A percentile compares a stretch with the other conserved stretches of the same genome.
Conservation (phyloP, 2,113 vertebrate genomes). For the Poecilia latipinna region DNA sequence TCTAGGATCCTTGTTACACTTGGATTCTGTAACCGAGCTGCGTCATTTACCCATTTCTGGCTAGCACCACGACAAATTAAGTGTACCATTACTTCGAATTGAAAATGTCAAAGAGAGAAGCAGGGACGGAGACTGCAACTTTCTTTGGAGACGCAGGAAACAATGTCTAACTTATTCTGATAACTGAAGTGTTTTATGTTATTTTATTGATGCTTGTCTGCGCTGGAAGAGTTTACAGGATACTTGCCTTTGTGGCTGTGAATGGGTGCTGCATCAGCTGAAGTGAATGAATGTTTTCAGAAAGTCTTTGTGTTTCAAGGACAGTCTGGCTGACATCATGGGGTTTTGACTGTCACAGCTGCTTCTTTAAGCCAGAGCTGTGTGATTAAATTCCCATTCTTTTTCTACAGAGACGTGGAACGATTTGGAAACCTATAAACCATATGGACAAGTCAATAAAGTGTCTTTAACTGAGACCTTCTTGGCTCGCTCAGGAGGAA, state of each 20-base stretch:
- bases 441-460: slow-evolving; percentile 68
- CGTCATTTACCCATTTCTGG: slow-evolving; percentile 45
- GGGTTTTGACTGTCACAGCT: slow-evolving; percentile 70
- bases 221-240: slow-evolving; percentile 33
- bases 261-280: slow-evolving; percentile 37
- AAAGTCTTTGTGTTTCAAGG: slow-evolving; percentile 74
- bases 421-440: slow-evolving; percentile 67
- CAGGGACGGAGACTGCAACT: slow-evolving; percentile 3
- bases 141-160: slow-evolving; percentile 13
- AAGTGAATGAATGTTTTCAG: slow-evolving; percentile 66
- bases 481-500: slow-evolving; percentile 47
- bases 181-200: slow-evolving; percentile 14
- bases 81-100: slow-evolving; percentile 40
- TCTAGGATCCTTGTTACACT: slow-evolving; percentile 45
- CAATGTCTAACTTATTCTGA: slow-evolving; percentile 42
- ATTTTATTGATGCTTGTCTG: slow-evolving; percentile 28
- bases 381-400: slow-evolving; percentile 71
- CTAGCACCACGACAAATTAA: slow-evolving; percentile 38
- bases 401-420: slow-evolving; percentile 57
- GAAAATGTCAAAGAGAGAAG: slow-evolving; percentile 22
- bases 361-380: slow-evolving; percentile 61
- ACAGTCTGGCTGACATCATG: slow-evolving; percentile 65
- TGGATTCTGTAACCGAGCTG: slow-evolving; percentile 43
- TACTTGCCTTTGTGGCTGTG: slow-evolving; percentile 31
- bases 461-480: slow-evolving; percentile 51